These are phyloP conservation scores for Tetropium fuscum DNA, from an alignment of 2,888 invertebrate species.

Conservation along the genomic window DNA sequence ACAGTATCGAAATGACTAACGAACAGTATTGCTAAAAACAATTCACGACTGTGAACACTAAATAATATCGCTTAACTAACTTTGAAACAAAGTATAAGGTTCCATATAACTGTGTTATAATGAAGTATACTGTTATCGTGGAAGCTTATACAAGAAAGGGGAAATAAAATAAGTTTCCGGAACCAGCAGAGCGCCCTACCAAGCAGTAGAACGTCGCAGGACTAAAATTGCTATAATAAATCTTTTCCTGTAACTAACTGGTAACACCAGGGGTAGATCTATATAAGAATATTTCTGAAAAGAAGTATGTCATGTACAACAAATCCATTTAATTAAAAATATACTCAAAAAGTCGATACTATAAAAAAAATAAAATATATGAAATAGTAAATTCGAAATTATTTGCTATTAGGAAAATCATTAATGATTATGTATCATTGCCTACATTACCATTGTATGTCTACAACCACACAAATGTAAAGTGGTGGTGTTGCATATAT, in stretches of 20 bases:
- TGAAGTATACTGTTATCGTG: conserved; percentile 24
- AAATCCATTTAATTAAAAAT: too few relatives aligned
- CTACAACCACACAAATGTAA: too few relatives aligned
- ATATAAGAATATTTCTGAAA: conserved; percentile 12
- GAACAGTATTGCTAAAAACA: too few relatives aligned
- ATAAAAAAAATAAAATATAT: too few relatives aligned
- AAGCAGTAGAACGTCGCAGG: conserved; percentile 23
- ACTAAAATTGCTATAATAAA: conserved; percentile 25
- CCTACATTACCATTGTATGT: too few relatives aligned
- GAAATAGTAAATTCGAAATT: too few relatives aligned
- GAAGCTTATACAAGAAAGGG: conserved; percentile 25
- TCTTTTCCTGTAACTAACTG: conserved; percentile 26
- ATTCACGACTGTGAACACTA: background rate
- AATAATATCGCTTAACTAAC: conserved; percentile 18
- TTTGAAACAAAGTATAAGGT: conserved; percentile 25
- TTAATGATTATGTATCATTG: too few relatives aligned
- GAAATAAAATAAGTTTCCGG: conserved; percentile 29
- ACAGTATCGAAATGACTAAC: too few relatives aligned
- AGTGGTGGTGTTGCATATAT: too few relatives aligned
- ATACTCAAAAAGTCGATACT: too few relatives aligned
- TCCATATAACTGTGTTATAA: conserved; percentile 21
- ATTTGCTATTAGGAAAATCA: too few relatives aligned
- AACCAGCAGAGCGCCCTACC: conserved; percentile 20
- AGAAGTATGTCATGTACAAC: background rate
- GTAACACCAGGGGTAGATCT: conserved; percentile 18